These are phyloP conservation scores for Scaptomyza montana DNA, from an alignment of 1,140 invertebrate species.

Conservation along the genomic window DNA sequence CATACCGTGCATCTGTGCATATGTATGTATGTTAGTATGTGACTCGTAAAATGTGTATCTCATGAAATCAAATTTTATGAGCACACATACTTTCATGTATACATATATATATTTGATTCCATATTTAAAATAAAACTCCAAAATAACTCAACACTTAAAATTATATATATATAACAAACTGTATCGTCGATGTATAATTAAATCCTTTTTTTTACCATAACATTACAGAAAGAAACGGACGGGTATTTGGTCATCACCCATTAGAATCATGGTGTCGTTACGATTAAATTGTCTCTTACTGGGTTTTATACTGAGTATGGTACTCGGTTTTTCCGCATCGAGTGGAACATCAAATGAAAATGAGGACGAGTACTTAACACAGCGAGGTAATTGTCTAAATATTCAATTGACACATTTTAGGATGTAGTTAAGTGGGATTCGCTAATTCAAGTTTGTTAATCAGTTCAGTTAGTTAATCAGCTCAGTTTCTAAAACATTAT, in stretches of 20 bases:
- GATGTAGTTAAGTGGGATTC: too few species aligned
- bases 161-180: too few species aligned
- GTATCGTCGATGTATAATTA: too few species aligned
- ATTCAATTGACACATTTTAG: too few species aligned
- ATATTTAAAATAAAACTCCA: too few species aligned
- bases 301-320: constrained; percentile 25
- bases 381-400: constrained; percentile 55
- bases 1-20: neutral
- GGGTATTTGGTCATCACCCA: neutral
- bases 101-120: too few species aligned
- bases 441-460: too few species aligned
- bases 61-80: constrained; percentile 31
- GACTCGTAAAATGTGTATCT: constrained; percentile 66
- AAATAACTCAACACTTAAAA: too few species aligned
- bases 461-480: too few species aligned
- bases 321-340: constrained; percentile 19
- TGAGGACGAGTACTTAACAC: constrained; percentile 77
- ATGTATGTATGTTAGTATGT: constrained; percentile 1
- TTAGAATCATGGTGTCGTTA: constrained; percentile 26
- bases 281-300: constrained; percentile 12
- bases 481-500: too few species aligned
- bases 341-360: constrained; percentile 65
- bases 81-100: constrained; percentile 13
- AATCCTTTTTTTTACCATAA: neutral
- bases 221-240: constrained; percentile 17